Base-by-base conservation (phyloP, 2,797 vertebrate species). In the Spea hammondii region DNA sequence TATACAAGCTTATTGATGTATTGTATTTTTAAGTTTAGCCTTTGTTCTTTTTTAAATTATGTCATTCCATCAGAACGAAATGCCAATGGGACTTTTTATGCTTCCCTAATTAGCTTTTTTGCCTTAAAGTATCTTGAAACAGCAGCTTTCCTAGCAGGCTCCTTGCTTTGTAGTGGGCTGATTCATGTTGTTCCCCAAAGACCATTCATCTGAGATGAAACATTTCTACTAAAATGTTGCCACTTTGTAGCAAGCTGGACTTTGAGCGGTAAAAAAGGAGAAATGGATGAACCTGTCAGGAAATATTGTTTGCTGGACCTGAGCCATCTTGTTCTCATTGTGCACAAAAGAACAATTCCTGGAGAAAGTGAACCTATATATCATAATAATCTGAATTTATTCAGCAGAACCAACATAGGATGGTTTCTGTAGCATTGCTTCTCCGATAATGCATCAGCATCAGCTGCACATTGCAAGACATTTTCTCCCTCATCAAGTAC, bases 161-260 rank as follows among this genome's bases (percentile, higher is more conserved):
- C 13, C 65, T 78, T 64, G 64, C 70, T 82, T 82, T 82, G 74
- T 77, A 82, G 75, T 82, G 75, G 50, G 64, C 65, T 70, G 75
- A 82, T 82, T 82, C 75, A 82, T 74, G 75, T 78, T 77, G 13
- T 50, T 82, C 75, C 57, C 75, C 9, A 57, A 73, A 77, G 80
- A 82, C 70, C 75, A 74, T 82, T 73, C 57, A 65, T 77, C 75
- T 68, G 50, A 70, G 80, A 82, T 82, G 80, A 82, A 82, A 82
- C 80, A 77, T 65, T 77, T 76, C 64, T 77, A 46, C 64, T 69
- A 69, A 82, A 77, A 77, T 78, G 70, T 74, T 74, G 65, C 70
- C 55, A 82, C 80, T 82, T 78, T 82, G 75, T 77, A 74, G 70
- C 44, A 65, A 74, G 75, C 65, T 64, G 80, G 79, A 82, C 75